Percentiles rank a stretch among this genome's conserved stretches.
Evolutionary conservation across 2,888 invertebrate genomes (phyloP).

Genomic region (Corbicula japonica): DNA sequence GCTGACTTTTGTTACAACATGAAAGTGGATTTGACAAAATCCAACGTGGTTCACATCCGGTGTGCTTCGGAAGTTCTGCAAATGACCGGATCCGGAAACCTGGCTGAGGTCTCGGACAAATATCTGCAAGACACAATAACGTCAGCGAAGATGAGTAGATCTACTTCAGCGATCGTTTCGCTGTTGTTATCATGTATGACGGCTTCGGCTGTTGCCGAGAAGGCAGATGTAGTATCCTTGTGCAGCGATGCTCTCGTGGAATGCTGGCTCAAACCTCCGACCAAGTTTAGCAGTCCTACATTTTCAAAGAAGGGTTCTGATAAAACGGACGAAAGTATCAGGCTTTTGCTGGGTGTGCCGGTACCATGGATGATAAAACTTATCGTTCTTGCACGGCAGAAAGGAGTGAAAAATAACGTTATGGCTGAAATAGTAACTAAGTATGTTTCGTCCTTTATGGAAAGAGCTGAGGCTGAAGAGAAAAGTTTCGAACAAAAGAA

Average conservation of each 20-base stretch:
- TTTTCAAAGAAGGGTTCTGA: slow-evolving; percentile 67
- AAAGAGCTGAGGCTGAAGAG: slow-evolving; percentile 65
- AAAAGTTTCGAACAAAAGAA: slow-evolving; percentile 55
- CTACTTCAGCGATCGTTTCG: slow-evolving; percentile 72
- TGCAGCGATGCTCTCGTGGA: slow-evolving; percentile 83
- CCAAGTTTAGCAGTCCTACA: slow-evolving; percentile 72
- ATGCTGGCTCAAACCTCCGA: slow-evolving; percentile 80
- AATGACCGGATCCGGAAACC: slow-evolving; percentile 83
- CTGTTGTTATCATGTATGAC: slow-evolving; percentile 78
- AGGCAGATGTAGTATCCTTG: slow-evolving; percentile 75
- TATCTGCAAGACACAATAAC: slow-evolving; percentile 81
- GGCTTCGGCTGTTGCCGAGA: slow-evolving; percentile 79
- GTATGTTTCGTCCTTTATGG: slow-evolving; percentile 73
- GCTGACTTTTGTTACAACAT: slow-evolving; percentile 86
- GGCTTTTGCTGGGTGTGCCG: slow-evolving; percentile 73
- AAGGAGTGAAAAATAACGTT: slow-evolving; percentile 72
- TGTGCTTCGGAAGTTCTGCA: slow-evolving; percentile 84
- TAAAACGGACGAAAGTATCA: slow-evolving; percentile 70
- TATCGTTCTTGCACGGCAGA: slow-evolving; percentile 74
- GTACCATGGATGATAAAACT: slow-evolving; percentile 80
- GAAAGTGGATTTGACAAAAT: slow-evolving; percentile 79
- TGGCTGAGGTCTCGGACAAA: slow-evolving; percentile 81
- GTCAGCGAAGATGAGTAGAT: slow-evolving; percentile 81
- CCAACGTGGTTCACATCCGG: slow-evolving; percentile 82
- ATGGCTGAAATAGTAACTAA: slow-evolving; percentile 75